Evolutionary conservation across 1,140 invertebrate species (phyloP), one percentile per base, ranked within the genome.

Genomic region (Drusus annulatus): DNA sequence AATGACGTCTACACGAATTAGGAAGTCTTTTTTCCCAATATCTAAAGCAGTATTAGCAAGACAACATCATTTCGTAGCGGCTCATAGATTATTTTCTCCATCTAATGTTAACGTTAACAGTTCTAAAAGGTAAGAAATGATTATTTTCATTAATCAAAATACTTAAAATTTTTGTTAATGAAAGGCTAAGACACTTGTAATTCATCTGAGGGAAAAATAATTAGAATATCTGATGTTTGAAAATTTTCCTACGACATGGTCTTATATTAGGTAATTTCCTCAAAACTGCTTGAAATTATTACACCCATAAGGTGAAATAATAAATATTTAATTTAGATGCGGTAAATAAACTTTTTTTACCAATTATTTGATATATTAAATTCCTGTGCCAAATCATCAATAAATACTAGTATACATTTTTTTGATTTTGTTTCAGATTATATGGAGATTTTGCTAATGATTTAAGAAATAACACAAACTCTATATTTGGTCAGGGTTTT

Each of bases 11-110:
- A 16, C 16, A n/a, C 62, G 62, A 7, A 16, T 65, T 13, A 6
- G 21, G n/a, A 65, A 65, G n/a, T 28, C 62, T 16, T 25, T 65
- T 65, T n/a, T 65, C 16, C 62, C 62, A 65, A 28, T 36, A 31
- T 25, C 25, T n/a, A 16, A 16, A 28, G n/a, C 28, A 36, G 16
- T 17, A 28, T 65, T 65, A 31, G 16, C 28, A 16, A 65, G 62
- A 65, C 8, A 65, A 28, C 28, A 45, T 10, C 8, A 45, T 45
- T 13, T 45, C 36, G 36, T 45, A 45, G 36, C 36, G 10, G 36
- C 7, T 45, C 36, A 45, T 1, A 13, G 36, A 45, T 13, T 45
- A 45, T 45, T 45, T 2, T 10, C 36, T 45, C 10, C 36, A 0
- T 45, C 8, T 45, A 45, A 45, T 13, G 36, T 45, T 45, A 45